A percentile compares a stretch with the other conserved stretches of the same genome.
These are phyloP conservation scores for Forficula auricularia DNA, from an alignment of 1,140 invertebrate species.

Conservation along the genomic window DNA sequence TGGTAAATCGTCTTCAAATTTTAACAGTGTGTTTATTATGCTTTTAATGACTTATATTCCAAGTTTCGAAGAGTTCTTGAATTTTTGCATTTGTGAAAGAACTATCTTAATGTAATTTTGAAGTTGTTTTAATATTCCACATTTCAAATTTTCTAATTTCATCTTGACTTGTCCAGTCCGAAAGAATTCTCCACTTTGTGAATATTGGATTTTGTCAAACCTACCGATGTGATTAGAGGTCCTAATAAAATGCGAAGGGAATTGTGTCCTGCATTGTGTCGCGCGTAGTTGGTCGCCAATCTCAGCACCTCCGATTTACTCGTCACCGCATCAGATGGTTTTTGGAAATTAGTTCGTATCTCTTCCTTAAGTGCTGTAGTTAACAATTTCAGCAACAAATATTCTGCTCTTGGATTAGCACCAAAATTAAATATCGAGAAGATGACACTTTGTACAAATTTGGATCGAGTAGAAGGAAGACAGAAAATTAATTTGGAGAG, in stretches of 20 bases:
- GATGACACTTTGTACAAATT: conserved; percentile 60
- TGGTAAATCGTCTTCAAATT: too few relatives aligned
- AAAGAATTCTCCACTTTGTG: too few relatives aligned
- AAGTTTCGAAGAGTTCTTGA: too few relatives aligned
- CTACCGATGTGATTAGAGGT: conserved; percentile 38
- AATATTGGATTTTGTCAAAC: too few relatives aligned
- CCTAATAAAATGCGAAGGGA: conserved; percentile 51
- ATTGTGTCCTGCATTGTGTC: conserved; percentile 47
- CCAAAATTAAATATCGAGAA: conserved; percentile 64
- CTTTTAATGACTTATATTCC: too few relatives aligned
- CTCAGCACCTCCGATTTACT: conserved; percentile 58
- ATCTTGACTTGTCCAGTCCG: too few relatives aligned
- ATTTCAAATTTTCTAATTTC: too few relatives aligned
- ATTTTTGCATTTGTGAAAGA: too few relatives aligned
- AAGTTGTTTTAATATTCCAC: too few relatives aligned
- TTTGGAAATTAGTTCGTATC: conserved; percentile 27
- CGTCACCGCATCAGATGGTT: conserved; percentile 50
- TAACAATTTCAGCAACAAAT: conserved; percentile 55
- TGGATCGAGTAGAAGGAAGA: conserved; percentile 49
- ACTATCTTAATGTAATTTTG: too few relatives aligned
- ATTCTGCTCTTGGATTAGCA: conserved; percentile 60
- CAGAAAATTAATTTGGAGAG: conserved; percentile 59
- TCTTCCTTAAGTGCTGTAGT: conserved; percentile 56
- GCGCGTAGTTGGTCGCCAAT: conserved; percentile 58
- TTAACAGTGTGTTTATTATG: too few relatives aligned